Evolutionary conservation across 1,140 invertebrate genomes (phyloP).

Genomic region (Hyles euphorbiae): DNA sequence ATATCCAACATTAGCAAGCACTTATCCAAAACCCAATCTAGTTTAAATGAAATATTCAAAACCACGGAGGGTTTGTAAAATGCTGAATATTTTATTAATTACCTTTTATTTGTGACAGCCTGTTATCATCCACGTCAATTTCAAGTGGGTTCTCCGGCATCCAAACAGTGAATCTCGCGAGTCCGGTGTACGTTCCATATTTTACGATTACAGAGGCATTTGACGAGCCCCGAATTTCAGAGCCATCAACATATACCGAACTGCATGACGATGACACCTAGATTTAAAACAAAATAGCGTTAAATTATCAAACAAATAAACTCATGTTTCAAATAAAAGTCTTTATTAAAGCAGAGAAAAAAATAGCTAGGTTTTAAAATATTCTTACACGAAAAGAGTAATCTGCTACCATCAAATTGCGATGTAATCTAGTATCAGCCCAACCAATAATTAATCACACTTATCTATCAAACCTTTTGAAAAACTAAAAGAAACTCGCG

Average conservation of each 20-base stretch:
- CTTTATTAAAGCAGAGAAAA: conserved; percentile 1
- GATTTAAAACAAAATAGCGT: conserved; percentile 3
- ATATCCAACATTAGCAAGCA: no score
- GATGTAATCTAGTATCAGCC: no score
- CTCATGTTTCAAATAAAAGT: conserved; percentile 1
- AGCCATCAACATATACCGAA: conserved; percentile 97
- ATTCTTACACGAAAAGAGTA: no score
- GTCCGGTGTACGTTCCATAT: conserved; percentile 92
- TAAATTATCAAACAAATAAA: no score
- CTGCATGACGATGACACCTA: conserved; percentile 97
- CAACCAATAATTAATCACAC: no score
- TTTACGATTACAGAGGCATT: conserved; percentile 96
- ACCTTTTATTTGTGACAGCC: conserved; percentile 93
- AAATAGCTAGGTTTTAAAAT: no score
- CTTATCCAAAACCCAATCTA: no score
- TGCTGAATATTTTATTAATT: conserved; percentile 4
- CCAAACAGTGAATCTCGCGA: conserved; percentile 95
- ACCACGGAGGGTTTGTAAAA: no score
- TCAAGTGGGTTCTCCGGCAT: conserved; percentile 96
- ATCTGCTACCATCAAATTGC: no score
- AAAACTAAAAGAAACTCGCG: no score
- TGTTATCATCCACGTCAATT: conserved; percentile 90
- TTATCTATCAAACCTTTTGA: no score
- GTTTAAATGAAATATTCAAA: no score
- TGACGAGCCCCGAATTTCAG: conserved; percentile 94